A percentile compares a stretch with the other conserved stretches of the same genome.
phyloP scores from a whole-genome alignment of 2,888 invertebrate genomes.

The Cephus spinipes region DNA sequence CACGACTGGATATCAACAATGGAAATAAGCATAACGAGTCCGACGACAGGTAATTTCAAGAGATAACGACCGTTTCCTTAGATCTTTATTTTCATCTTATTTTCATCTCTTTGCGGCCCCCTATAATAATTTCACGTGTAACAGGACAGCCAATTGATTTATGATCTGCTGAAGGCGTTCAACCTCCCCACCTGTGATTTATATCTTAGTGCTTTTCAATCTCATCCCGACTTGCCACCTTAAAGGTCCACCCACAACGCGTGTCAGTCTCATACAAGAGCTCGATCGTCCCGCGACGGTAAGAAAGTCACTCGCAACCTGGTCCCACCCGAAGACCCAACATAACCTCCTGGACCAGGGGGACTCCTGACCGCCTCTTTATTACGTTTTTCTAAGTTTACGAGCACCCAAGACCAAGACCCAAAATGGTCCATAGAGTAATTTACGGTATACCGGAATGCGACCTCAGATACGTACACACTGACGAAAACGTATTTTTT shows the following conservation, averaged over 20 bases:
- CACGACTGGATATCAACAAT: not conserved
- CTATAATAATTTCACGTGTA: constrained; percentile 51
- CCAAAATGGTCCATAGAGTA: constrained; percentile 28
- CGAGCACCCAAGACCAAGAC: constrained; percentile 14
- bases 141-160: constrained; percentile 52
- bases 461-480: not conserved
- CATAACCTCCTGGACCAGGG: not conserved
- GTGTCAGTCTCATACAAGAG: not conserved
- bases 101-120: not conserved
- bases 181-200: constrained; percentile 49
- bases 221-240: constrained; percentile 5
- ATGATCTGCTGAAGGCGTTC: constrained; percentile 51
- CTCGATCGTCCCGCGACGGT: not conserved
- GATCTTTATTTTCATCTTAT: constrained; percentile 3
- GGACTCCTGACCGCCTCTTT: constrained; percentile 12
- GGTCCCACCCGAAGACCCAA: not conserved
- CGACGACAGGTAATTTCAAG: not conserved
- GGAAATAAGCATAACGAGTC: not conserved
- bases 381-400: constrained; percentile 19
- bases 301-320: not conserved
- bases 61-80: constrained; percentile 1
- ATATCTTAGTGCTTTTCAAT: constrained; percentile 24
- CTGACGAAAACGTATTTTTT: not conserved
- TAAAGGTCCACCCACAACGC: constrained; percentile 7
- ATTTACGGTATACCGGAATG: constrained; percentile 35